Evolutionary conservation across 2,888 invertebrate genomes (phyloP).

Genomic region (Limenitis camilla): DNA sequence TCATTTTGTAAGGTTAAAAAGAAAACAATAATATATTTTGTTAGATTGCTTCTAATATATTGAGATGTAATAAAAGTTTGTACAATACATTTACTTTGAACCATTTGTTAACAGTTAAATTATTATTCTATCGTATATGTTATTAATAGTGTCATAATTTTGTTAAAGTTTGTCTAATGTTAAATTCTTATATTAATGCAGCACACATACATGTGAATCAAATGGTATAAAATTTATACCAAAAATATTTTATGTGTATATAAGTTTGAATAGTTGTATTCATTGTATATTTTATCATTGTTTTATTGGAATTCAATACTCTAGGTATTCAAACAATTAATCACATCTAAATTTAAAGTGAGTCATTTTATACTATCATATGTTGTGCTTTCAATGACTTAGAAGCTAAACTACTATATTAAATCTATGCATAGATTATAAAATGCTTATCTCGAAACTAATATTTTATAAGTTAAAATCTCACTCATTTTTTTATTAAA

Average conservation of each 20-base stretch:
- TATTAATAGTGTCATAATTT: neutral
- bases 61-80: constrained; percentile 6
- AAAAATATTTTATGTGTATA: constrained; percentile 36
- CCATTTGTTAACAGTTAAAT: constrained; percentile 5
- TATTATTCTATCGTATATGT: neutral
- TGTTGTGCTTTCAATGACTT: no score
- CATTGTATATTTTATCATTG: constrained; percentile 24
- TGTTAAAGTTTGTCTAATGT: neutral
- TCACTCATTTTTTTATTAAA: no score
- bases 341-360: neutral
- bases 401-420: no score
- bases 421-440: no score
- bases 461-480: no score
- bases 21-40: constrained; percentile 26
- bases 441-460: no score
- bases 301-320: constrained; percentile 4
- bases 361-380: no score
- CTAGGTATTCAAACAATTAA: neutral
- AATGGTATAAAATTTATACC: constrained; percentile 30
- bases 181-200: neutral
- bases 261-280: constrained; percentile 27
- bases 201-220: constrained; percentile 21
- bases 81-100: constrained; percentile 8
- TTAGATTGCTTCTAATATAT: constrained; percentile 21
- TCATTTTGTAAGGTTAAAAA: constrained; percentile 19